phyloP scores from a whole-genome alignment of 2,888 invertebrate species.

The Agonopterix heracliana region DNA sequence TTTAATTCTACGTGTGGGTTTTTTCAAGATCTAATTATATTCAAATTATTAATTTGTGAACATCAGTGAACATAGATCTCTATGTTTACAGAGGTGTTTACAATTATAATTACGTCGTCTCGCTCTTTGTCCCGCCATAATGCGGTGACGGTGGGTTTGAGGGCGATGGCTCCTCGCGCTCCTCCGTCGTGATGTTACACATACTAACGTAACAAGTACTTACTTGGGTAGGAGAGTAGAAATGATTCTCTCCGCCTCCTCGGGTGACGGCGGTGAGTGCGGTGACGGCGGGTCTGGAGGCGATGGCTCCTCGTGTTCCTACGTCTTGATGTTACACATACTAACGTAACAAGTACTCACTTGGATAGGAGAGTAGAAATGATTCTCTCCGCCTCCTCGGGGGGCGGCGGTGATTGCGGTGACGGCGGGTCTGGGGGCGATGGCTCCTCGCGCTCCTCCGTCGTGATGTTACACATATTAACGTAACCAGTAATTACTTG shows the following conservation, averaged over 20 bases:
- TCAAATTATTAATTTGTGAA: too few species aligned
- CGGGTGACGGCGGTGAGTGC: slow-evolving; percentile 83
- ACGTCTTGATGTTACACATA: slow-evolving; percentile 19
- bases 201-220: slow-evolving; percentile 25
- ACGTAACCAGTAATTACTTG: slow-evolving; percentile 69
- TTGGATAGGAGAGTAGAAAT: slow-evolving; percentile 85
- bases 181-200: slow-evolving; percentile 57
- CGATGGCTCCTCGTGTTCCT: slow-evolving; percentile 69
- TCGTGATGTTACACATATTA: slow-evolving; percentile 18
- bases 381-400: slow-evolving; percentile 85
- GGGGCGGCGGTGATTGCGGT: slow-evolving; percentile 82
- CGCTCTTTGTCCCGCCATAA: slow-evolving; percentile 24
- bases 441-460: slow-evolving; percentile 73
- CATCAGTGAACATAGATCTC: too few species aligned
- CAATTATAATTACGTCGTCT: too few species aligned
- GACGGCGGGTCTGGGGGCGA: slow-evolving; percentile 78
- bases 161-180: slow-evolving; percentile 73
- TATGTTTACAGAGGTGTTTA: too few species aligned
- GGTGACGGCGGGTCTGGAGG: slow-evolving; percentile 79
- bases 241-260: slow-evolving; percentile 85
- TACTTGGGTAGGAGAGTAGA: slow-evolving; percentile 85
- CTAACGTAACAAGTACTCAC: slow-evolving; percentile 57
- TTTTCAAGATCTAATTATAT: too few species aligned
- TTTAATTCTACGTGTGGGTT: too few species aligned
- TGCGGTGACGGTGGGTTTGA: slow-evolving; percentile 75